Evolutionary conservation across 2,113 vertebrate species (phyloP).

Genomic region (Periophthalmus modestus): DNA sequence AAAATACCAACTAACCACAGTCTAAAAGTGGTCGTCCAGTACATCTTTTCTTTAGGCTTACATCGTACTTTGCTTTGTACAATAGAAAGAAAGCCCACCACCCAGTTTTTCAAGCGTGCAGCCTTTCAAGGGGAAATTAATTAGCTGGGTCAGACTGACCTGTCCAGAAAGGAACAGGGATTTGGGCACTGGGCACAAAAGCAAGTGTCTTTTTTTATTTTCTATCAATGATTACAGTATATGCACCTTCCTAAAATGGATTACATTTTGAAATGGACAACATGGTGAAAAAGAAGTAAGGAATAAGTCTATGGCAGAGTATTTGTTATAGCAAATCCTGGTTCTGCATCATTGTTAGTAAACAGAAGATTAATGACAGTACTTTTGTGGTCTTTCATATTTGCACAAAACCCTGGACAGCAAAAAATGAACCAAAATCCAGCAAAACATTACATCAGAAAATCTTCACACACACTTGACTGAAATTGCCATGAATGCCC

Average conservation of each 20-base stretch:
- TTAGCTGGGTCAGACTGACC: slow-evolving; percentile 76
- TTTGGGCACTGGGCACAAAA: slow-evolving; percentile 36
- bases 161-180: slow-evolving; percentile 51
- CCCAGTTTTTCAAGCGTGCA: slow-evolving; percentile 54
- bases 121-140: slow-evolving; percentile 66
- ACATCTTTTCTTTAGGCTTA: slow-evolving; percentile 38
- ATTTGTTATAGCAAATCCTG: no score
- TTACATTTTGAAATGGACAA: not conserved
- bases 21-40: slow-evolving; percentile 28
- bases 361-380: not conserved
- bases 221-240: not conserved
- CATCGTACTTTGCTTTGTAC: slow-evolving; percentile 56
- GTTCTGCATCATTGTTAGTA: no score
- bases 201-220: not conserved
- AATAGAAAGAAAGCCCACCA: slow-evolving; percentile 44
- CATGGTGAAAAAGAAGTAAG: no score
- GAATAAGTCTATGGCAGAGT: no score
- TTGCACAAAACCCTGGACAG: not conserved
- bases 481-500: slow-evolving; percentile 47
- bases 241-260: not conserved
- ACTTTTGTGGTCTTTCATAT: no score
- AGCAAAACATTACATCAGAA: not conserved
- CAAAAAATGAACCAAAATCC: not conserved
- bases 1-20: slow-evolving; percentile 7
- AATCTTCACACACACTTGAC: slow-evolving; percentile 18